Conservation (phyloP, 2,888 invertebrate species). For the Dermolepida albohirtum region DNA sequence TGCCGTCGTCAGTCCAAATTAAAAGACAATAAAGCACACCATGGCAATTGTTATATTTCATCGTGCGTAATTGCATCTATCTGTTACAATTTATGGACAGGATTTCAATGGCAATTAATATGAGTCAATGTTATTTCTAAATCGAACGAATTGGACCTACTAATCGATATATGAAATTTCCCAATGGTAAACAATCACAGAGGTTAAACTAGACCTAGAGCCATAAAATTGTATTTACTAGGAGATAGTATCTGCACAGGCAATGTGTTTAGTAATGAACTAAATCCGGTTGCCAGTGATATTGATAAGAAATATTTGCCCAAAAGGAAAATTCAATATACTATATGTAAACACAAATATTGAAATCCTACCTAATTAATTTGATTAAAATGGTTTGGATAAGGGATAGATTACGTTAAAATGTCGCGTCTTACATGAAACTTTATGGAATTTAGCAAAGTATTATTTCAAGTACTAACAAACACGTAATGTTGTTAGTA, state of each 20-base stretch:
- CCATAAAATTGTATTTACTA: slow-evolving; percentile 36
- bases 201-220: slow-evolving; percentile 35
- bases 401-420: too few relatives aligned
- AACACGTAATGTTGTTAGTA: too few relatives aligned
- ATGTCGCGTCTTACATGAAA: too few relatives aligned
- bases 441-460: too few relatives aligned
- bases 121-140: slow-evolving; percentile 41
- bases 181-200: slow-evolving; percentile 33
- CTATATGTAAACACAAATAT: too few relatives aligned
- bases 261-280: slow-evolving; percentile 23
- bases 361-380: too few relatives aligned
- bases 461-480: too few relatives aligned
- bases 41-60: slow-evolving; percentile 22
- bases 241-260: slow-evolving; percentile 30
- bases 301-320: slow-evolving; percentile 10
- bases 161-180: slow-evolving; percentile 39
- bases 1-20: slow-evolving; percentile 13
- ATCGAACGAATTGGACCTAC: slow-evolving; percentile 39
- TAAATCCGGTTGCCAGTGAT: slow-evolving; percentile 37
- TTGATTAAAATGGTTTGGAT: too few relatives aligned
- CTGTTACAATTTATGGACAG: slow-evolving; percentile 20
- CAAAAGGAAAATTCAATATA: too few relatives aligned
- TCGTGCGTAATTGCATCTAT: slow-evolving; percentile 23
- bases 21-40: slow-evolving; percentile 27
- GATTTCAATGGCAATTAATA: slow-evolving; percentile 36